A percentile compares a stretch with the other conserved stretches of the same genome.
phyloP scores from a whole-genome alignment of 2,113 vertebrate species.

The Cyanoramphus novaezelandiae region DNA sequence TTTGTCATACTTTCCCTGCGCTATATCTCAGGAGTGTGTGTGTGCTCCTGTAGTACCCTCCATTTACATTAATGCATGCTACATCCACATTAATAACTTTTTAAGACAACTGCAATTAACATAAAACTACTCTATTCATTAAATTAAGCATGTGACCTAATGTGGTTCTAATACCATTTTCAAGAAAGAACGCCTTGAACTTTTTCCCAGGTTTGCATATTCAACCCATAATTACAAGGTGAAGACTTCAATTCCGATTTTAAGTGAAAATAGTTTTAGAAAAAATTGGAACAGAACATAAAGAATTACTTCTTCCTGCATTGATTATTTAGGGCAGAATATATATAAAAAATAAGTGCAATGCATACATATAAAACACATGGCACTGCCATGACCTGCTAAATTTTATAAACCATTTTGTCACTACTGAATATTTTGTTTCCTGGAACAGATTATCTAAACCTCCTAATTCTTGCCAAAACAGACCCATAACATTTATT shows the following conservation, averaged over 20 bases:
- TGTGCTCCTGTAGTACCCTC: not conserved
- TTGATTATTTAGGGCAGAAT: not conserved
- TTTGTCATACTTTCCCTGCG: not conserved
- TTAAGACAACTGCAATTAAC: constrained; percentile 10
- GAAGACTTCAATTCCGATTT: not conserved
- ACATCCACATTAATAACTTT: constrained; percentile 1
- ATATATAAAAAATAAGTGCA: not conserved
- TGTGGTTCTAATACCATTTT: not conserved
- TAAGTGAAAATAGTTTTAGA: not conserved
- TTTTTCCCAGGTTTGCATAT: not conserved
- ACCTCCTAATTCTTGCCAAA: not conserved
- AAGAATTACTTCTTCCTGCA: not conserved
- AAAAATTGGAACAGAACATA: not conserved
- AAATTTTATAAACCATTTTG: not conserved
- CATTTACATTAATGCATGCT: not conserved
- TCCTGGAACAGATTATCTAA: not conserved
- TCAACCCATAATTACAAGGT: not conserved
- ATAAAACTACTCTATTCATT: constrained; percentile 28
- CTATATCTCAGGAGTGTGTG: not conserved
- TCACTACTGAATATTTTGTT: not conserved
- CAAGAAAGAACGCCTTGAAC: not conserved
- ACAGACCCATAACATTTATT: not conserved
- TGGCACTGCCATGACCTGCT: not conserved
- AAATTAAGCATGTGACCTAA: not conserved
- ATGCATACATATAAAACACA: not conserved